Conservation (phyloP, 1,140 invertebrate genomes). For the Drosophila miranda region DNA sequence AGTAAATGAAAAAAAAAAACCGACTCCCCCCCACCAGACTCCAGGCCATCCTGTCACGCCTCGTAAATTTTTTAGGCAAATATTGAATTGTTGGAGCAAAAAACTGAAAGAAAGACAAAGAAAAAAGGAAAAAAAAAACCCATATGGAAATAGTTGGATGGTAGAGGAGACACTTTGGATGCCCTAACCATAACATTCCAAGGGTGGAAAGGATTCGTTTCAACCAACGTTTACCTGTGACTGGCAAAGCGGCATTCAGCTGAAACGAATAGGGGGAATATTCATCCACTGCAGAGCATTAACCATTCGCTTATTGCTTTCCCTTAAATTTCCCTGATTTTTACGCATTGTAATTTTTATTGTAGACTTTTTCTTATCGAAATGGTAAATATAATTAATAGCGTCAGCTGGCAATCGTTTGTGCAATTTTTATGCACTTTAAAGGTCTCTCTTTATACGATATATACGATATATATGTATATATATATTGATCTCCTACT, state of each 20-base stretch:
- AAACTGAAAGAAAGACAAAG: constrained; percentile 15
- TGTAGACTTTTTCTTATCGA: constrained; percentile 18
- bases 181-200: background rate
- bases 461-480: background rate
- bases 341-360: background rate
- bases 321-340: too few relatives aligned
- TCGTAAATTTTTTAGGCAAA: constrained; percentile 62
- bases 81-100: constrained; percentile 47
- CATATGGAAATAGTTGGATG: constrained; percentile 14
- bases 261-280: too few relatives aligned
- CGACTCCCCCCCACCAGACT: background rate
- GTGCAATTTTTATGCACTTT: constrained; percentile 28
- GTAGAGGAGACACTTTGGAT: constrained; percentile 9
- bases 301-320: too few relatives aligned
- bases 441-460: constrained; percentile 6
- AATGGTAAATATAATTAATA: constrained; percentile 60
- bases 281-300: too few relatives aligned
- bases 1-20: background rate
- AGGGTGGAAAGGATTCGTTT: too few relatives aligned
- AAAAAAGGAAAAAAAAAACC: constrained; percentile 10
- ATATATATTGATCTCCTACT: constrained; percentile 25
- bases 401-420: constrained; percentile 20
- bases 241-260: too few relatives aligned
- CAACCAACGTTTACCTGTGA: too few relatives aligned
- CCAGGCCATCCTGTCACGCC: constrained; percentile 1